Base-by-base conservation (phyloP, 1,140 invertebrate genomes). In the Heliconius hermathena region DNA sequence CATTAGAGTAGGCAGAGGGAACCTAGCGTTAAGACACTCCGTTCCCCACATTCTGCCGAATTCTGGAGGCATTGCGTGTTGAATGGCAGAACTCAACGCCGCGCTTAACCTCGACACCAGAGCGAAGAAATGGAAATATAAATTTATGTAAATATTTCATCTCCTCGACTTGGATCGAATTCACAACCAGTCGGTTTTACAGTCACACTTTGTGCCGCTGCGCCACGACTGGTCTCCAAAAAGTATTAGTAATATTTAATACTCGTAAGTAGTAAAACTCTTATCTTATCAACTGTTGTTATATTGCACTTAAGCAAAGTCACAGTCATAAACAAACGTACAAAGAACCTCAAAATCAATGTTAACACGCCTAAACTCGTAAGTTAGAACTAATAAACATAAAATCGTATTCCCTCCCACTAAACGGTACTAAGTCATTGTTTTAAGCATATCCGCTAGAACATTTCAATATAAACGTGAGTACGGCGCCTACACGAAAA, bases 401-500 rank as follows among this genome's bases (percentile, higher is more conserved):
- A 81, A 81, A 85, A 83, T 82, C 66, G 74, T 77, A 81, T 73
- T 79, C 76, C 87, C 90, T 85, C 91, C 92, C 90, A 93, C 89
- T 85, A 81, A 88, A 87, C 83, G 80, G 85, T 87, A 86, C 81
- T 81, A 81, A 81, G 79, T 91, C 87, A 93, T 93, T 93, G 90
- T 93, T 88, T 90, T 83, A 87, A 86, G 78, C 77, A 77, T 81
- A 81, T 79, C 78, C 85, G 84, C 83, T 86, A 88, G 87, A 89
- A 87, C 84, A 91, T 92, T 91, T 90, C 85, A 91, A 91, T 91
- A 84, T 91, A 91, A 91, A 89, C 85, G 81, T 84, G 82, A 76
- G 73, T 81, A 84, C 76, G 80, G 88, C 91, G 89, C 91, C 91
- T 91, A 91, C 89, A 88, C 78, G 77, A 71, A 85, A 82, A 86